Evolutionary conservation across 2,113 vertebrate genomes (phyloP), one percentile per base, ranked within the genome.

Genomic region (Cheilinus undulatus): DNA sequence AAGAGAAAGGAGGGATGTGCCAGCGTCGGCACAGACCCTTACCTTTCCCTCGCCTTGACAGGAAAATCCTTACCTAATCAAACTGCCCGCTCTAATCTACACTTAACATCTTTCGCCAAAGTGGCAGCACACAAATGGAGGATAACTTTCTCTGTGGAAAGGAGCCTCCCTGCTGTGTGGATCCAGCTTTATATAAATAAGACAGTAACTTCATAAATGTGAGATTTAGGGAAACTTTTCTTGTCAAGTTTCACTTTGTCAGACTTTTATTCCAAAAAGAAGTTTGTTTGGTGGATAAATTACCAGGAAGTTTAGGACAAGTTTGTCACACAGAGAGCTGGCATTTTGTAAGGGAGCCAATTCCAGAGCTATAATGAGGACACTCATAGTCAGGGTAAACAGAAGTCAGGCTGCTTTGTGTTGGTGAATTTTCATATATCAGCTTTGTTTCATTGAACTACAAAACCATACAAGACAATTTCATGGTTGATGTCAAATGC

Each of bases 21-120:
- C 80, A 73, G 81, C 56, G 62, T 85, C 82, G 77, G 78, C 88
- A 83, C 40, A 70, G 69, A 77, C 66, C 69, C 69, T 81, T 82
- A 85, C 78, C 77, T 88, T 76, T 75, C 70, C 77, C 78, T 62
- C 46, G 36, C 42, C 64, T 68, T 89, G 88, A 92, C 88, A 91
- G 74, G 84, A 92, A 93, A 93, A 93, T 92, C 89, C 84, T 90
- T 90, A 91, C 69, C 85, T 84, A 89, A 90, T 91, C 88, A 91
- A 89, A 88, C 61, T 89, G 86, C 71, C 88, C 75, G 52, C 76
- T 85, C 76, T 73, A 86, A 89, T 86, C 81, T 85, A 43, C 72
- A 52, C 58, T 73, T 82, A 77, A 73, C 66, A 65, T 81, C 75
- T 74, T 8, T 38, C 13, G 19, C 40, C 23, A 52, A 65, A 52